A percentile compares a stretch with the other conserved stretches of the same genome.
phyloP scores from a whole-genome alignment of 2,888 invertebrate species.

The Callyntrura guangdongensis region DNA sequence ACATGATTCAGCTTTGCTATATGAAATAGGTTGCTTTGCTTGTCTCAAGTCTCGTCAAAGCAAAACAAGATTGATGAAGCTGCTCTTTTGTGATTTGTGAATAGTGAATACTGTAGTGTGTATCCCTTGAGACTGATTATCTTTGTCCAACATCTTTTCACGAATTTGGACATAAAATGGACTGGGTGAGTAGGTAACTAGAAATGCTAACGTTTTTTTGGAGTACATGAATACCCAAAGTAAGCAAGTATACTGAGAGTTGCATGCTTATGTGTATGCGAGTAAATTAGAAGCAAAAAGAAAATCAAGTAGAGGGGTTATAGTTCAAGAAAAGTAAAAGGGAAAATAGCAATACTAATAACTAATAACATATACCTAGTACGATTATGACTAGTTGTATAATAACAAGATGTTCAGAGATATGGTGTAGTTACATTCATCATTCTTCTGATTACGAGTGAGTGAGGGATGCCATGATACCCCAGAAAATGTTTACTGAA shows the following conservation, averaged over 20 bases:
- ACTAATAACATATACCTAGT: not conserved
- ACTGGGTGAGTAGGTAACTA: conserved; percentile 1
- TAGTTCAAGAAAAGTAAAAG: conserved; percentile 69
- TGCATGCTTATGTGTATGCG: not conserved
- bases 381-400: conserved; percentile 1
- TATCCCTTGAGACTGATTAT: conserved; percentile 4
- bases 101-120: not conserved
- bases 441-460: not conserved
- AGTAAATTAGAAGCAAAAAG: not conserved
- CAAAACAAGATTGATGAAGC: conserved; percentile 35
- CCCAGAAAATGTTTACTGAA: no score
- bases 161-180: conserved; percentile 54
- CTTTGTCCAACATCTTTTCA: conserved; percentile 54
- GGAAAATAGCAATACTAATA: conserved; percentile 21
- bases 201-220: not conserved
- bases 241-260: not conserved
- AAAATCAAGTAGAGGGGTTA: conserved; percentile 53
- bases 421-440: not conserved
- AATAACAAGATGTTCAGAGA: not conserved
- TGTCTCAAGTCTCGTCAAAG: not conserved
- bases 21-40: not conserved
- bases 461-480: not conserved
- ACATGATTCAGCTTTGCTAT: not conserved
- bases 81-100: conserved; percentile 24
- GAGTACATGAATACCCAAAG: not conserved